phyloP scores from a whole-genome alignment of 2,113 vertebrate species.

The Pleuronectes platessa region DNA sequence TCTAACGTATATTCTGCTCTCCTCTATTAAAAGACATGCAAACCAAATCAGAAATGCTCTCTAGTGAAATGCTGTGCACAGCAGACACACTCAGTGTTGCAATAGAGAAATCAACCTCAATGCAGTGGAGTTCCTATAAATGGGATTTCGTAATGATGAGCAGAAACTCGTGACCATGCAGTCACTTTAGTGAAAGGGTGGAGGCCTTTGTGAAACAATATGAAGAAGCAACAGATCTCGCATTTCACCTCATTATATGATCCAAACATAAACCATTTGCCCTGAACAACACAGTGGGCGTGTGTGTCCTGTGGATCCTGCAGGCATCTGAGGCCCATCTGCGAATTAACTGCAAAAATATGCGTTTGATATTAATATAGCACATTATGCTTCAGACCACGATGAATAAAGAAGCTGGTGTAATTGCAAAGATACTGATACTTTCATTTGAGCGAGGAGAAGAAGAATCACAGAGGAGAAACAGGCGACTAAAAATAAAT shows the following conservation, averaged over 20 bases:
- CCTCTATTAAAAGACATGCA: neutral
- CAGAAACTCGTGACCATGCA: conserved; percentile 12
- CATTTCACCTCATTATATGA: neutral
- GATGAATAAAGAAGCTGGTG: conserved; percentile 48
- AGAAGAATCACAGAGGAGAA: conserved; percentile 39
- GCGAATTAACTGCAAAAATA: conserved; percentile 37
- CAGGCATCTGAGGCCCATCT: conserved; percentile 56
- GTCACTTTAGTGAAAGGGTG: conserved; percentile 17
- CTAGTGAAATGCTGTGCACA: neutral
- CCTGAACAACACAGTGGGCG: conserved; percentile 18
- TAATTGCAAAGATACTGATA: conserved; percentile 48
- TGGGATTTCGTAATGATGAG: conserved; percentile 34
- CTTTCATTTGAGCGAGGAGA: conserved; percentile 31
- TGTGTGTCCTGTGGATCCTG: conserved; percentile 19
- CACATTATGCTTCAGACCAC: conserved; percentile 7
- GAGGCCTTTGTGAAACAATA: conserved; percentile 14
- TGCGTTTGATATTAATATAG: conserved; percentile 71
- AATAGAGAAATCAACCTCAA: conserved; percentile 23
- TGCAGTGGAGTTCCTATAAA: conserved; percentile 8
- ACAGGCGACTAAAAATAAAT: conserved; percentile 65
- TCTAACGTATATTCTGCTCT: conserved; percentile 4
- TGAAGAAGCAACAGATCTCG: conserved; percentile 12
- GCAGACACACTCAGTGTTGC: neutral
- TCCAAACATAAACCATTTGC: conserved; percentile 28
- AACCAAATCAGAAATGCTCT: neutral